Percentiles rank a stretch among this genome's conserved stretches.
These are phyloP conservation scores for Bucco capensis DNA, from an alignment of 2,113 vertebrate species.

Conservation along the genomic window DNA sequence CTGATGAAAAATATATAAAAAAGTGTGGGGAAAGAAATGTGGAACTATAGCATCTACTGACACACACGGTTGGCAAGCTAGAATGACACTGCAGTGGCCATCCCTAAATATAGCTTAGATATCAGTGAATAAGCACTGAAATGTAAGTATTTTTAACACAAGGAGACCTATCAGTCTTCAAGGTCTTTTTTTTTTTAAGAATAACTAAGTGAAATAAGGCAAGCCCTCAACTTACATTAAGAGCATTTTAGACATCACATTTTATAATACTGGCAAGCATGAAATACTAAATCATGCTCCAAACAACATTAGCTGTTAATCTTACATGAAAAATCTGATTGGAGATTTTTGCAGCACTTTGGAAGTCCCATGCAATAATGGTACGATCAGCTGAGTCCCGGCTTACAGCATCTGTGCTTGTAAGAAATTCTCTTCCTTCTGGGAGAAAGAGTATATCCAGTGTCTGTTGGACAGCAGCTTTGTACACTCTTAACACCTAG, in stretches of 20 bases:
- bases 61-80: background rate
- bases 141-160: background rate
- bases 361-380: slow-evolving; percentile 92
- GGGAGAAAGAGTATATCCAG: slow-evolving; percentile 89
- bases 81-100: background rate
- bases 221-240: background rate
- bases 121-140: background rate
- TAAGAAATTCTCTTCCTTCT: slow-evolving; percentile 86
- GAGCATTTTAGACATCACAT: background rate
- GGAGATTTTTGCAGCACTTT: slow-evolving; percentile 89
- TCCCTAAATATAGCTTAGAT: background rate
- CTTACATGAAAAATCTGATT: slow-evolving; percentile 98
- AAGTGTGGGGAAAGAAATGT: background rate
- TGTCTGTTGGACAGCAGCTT: slow-evolving; percentile 91
- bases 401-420: slow-evolving; percentile 91
- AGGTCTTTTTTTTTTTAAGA: slow-evolving; percentile 1
- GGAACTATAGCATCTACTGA: background rate
- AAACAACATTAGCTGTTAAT: background rate
- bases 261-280: background rate
- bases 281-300: background rate
- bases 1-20: background rate
- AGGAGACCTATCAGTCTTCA: background rate
- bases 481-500: slow-evolving; percentile 87
- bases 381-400: slow-evolving; percentile 95
- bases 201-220: background rate